phyloP scores from a whole-genome alignment of 2,888 invertebrate species.

The Ferdinandea cuprea region DNA sequence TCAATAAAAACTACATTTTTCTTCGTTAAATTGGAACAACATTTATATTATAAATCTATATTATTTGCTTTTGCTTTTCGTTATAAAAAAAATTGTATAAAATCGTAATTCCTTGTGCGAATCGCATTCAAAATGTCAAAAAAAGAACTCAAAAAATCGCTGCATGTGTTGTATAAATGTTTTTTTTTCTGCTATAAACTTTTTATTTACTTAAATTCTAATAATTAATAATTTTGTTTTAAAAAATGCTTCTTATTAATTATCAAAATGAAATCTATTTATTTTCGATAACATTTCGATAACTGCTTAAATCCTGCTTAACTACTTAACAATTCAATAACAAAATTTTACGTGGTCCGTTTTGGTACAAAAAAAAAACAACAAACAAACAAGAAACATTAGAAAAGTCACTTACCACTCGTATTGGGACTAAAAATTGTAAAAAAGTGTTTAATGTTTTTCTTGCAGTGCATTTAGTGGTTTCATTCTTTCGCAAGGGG shows the following conservation, averaged over 20 bases:
- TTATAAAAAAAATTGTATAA: constrained; percentile 58
- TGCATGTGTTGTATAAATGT: constrained; percentile 56
- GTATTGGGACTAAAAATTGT: constrained; percentile 22
- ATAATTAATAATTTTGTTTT: constrained; percentile 12
- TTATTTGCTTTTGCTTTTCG: constrained; percentile 9
- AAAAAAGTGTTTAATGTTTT: constrained; percentile 44
- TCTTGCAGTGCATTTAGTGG: constrained; percentile 41
- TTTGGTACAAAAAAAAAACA: constrained; percentile 27
- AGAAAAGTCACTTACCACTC: constrained; percentile 54
- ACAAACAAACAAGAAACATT: not conserved
- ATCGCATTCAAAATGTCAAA: no score
- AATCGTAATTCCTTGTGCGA: constrained; percentile 41
- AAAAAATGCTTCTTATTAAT: constrained; percentile 22
- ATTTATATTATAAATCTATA: no score
- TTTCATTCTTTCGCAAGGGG: constrained; percentile 37
- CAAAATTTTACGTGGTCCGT: constrained; percentile 27
- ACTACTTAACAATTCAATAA: constrained; percentile 59
- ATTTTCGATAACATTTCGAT: constrained; percentile 36
- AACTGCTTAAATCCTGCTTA: constrained; percentile 19
- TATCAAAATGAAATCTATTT: constrained; percentile 27
- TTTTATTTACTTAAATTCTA: constrained; percentile 29
- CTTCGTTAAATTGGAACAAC: constrained; percentile 32
- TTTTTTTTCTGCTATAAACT: constrained; percentile 34
- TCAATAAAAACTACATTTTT: not conserved
- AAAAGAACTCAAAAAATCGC: constrained; percentile 2